phyloP scores from a whole-genome alignment of 2,888 invertebrate genomes.

The Drosophila stalkeri region DNA sequence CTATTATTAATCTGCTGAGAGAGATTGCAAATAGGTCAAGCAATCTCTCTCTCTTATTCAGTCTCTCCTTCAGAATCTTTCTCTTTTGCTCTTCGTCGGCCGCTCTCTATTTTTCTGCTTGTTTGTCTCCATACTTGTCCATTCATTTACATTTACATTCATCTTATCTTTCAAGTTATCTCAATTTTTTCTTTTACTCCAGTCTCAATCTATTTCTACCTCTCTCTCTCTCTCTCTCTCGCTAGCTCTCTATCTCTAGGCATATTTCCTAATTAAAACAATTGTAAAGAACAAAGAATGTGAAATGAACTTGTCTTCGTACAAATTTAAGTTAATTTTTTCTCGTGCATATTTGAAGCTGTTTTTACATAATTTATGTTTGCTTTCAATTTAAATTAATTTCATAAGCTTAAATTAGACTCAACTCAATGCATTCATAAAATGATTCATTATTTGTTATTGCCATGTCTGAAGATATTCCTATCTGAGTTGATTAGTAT shows the following conservation, averaged over 20 bases:
- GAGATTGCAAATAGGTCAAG: too few relatives aligned
- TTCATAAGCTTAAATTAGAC: conserved; percentile 22
- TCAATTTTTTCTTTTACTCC: background rate
- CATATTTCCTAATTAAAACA: conserved; percentile 15
- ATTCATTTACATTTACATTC: background rate
- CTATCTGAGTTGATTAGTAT: conserved; percentile 11
- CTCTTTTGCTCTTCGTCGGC: too few relatives aligned
- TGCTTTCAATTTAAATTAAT: conserved; percentile 18
- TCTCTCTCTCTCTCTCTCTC: background rate
- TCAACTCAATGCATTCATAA: conserved; percentile 18
- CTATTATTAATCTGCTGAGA: background rate
- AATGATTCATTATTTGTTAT: conserved; percentile 20
- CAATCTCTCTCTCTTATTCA: background rate
- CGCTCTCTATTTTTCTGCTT: too few relatives aligned
- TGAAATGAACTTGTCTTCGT: background rate
- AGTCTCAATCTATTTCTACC: background rate
- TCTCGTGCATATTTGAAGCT: background rate
- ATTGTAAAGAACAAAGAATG: conserved; percentile 8
- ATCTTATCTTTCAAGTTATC: background rate
- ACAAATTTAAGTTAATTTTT: background rate
- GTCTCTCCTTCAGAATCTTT: background rate
- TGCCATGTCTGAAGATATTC: conserved; percentile 7
- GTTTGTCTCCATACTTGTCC: background rate
- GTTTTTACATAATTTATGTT: background rate
- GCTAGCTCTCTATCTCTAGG: background rate